Conservation (phyloP, 2,888 invertebrate genomes). For the Heliconius sara region DNA sequence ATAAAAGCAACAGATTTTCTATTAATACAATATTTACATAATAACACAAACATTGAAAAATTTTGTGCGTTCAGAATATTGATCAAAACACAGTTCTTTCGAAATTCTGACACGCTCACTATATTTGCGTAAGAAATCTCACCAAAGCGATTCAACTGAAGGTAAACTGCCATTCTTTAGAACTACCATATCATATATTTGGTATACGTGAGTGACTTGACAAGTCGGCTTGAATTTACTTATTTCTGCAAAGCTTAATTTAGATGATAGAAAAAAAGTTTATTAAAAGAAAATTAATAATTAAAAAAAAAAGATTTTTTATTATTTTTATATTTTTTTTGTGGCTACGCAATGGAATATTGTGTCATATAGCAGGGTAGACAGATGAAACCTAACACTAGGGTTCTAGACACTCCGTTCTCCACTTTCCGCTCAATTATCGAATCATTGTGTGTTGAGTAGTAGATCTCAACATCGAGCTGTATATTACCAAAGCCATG, state of each 20-base stretch:
- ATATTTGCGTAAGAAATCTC: slow-evolving; percentile 35
- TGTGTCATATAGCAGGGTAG: too few relatives aligned
- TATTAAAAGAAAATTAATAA: neutral
- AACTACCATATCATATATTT: slow-evolving; percentile 14
- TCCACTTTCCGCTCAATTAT: too few relatives aligned
- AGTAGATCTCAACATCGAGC: too few relatives aligned
- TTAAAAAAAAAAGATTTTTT: too few relatives aligned
- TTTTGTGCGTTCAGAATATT: slow-evolving; percentile 13
- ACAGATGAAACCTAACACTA: too few relatives aligned
- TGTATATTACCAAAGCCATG: too few relatives aligned
- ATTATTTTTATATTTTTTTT: too few relatives aligned
- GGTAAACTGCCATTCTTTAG: slow-evolving; percentile 32
- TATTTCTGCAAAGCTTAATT: slow-evolving; percentile 7
- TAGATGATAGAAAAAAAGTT: neutral
- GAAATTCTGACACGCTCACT: slow-evolving; percentile 28
- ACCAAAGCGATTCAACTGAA: slow-evolving; percentile 28
- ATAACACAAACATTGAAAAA: neutral
- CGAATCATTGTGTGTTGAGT: too few relatives aligned
- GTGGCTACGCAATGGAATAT: too few relatives aligned
- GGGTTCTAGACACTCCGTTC: too few relatives aligned
- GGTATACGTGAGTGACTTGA: slow-evolving; percentile 8
- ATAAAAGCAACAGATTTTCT: too few relatives aligned
- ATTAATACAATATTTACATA: neutral
- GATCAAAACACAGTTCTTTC: slow-evolving; percentile 9
- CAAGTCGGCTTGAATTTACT: slow-evolving; percentile 2